Conservation (phyloP, 2,888 invertebrate species). For the Autographa gamma region DNA sequence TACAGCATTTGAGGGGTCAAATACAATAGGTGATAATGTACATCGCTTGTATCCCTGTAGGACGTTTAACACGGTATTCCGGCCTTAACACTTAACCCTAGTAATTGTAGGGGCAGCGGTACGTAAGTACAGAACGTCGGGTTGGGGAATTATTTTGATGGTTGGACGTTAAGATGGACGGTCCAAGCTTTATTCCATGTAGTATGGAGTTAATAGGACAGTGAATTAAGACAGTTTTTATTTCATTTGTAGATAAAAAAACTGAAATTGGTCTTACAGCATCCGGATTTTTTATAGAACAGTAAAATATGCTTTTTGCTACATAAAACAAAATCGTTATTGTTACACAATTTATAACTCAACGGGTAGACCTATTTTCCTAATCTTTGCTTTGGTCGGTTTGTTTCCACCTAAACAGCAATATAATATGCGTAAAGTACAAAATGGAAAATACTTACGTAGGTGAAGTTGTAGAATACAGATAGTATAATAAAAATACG, state of each 20-base stretch:
- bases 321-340: no score
- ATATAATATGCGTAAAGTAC: no score
- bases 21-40: slow-evolving; percentile 81
- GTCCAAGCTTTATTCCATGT: background rate
- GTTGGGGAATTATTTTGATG: slow-evolving; percentile 62
- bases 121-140: slow-evolving; percentile 63
- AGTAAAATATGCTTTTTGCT: no score
- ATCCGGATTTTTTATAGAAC: no score
- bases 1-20: slow-evolving; percentile 67
- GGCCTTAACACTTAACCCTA: slow-evolving; percentile 81
- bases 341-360: no score
- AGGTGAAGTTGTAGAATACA: no score
- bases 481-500: no score
- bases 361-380: no score
- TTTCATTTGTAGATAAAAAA: background rate
- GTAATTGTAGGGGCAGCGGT: slow-evolving; percentile 83
- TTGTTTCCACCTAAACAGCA: no score
- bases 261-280: no score
- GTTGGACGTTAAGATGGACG: slow-evolving; percentile 29
- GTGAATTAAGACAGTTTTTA: background rate
- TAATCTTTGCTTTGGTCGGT: no score
- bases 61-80: slow-evolving; percentile 83
- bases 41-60: slow-evolving; percentile 74
- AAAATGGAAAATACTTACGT: no score
- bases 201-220: background rate